Conservation (phyloP, 1,140 invertebrate species). For the Ylistrum balloti region DNA sequence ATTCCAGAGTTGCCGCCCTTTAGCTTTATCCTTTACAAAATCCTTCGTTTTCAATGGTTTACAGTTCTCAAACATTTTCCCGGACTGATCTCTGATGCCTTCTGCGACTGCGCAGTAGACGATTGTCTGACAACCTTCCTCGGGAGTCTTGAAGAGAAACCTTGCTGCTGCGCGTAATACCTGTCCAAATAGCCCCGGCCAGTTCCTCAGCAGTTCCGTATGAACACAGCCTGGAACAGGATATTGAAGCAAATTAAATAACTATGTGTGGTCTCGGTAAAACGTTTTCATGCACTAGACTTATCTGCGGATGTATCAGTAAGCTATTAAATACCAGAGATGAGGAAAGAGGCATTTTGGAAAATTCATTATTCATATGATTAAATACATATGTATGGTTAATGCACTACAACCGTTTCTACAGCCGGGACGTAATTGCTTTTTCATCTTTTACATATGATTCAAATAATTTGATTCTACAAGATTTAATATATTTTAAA, state of each 20-base stretch:
- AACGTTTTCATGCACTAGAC: not conserved
- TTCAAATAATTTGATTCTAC: too few species aligned
- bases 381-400: not conserved
- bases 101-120: constrained; percentile 77
- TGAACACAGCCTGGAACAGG: constrained; percentile 65
- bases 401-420: not conserved
- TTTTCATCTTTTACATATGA: too few species aligned
- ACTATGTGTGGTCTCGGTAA: not conserved
- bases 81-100: constrained; percentile 72
- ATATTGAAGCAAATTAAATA: not conserved
- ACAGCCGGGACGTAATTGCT: not conserved
- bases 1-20: constrained; percentile 73
- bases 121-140: constrained; percentile 78
- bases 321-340: not conserved
- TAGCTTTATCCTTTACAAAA: constrained; percentile 67
- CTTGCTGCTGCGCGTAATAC: constrained; percentile 66
- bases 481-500: too few species aligned
- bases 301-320: not conserved
- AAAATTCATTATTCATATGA: constrained; percentile 1
- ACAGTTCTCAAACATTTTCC: constrained; percentile 76
- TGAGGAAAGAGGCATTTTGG: not conserved
- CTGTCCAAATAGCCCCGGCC: constrained; percentile 75
- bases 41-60: constrained; percentile 67
- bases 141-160: constrained; percentile 77
- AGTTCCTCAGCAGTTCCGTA: constrained; percentile 75